These are phyloP conservation scores for Berghia stephanieae DNA, from an alignment of 1,140 invertebrate species.

Conservation along the genomic window DNA sequence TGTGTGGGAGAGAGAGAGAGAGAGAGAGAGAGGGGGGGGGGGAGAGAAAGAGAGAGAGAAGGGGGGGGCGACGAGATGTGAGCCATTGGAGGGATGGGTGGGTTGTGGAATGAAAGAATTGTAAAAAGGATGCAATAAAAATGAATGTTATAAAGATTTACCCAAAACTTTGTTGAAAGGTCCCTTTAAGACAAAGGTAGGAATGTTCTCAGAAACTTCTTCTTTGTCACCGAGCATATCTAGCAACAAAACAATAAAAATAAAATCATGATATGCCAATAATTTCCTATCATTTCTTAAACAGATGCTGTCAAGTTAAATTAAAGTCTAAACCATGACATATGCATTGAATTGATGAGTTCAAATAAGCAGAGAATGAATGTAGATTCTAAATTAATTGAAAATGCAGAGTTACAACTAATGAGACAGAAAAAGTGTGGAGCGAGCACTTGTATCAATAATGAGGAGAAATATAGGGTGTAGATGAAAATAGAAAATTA, in stretches of 20 bases:
- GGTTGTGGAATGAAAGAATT: not conserved
- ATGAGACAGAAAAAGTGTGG: too few relatives aligned
- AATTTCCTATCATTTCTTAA: too few relatives aligned
- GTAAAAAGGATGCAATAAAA: not conserved
- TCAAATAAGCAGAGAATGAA: not conserved
- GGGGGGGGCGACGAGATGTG: not conserved
- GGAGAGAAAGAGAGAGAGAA: slow-evolving; percentile 18
- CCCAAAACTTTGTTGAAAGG: slow-evolving; percentile 30
- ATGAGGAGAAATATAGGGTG: too few relatives aligned
- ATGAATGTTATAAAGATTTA: not conserved
- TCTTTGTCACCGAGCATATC: slow-evolving; percentile 17
- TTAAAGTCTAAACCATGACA: not conserved
- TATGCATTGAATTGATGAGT: not conserved
- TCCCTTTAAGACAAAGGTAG: slow-evolving; percentile 28
- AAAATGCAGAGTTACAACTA: not conserved
- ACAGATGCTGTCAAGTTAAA: too few relatives aligned
- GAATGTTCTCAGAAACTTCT: slow-evolving; percentile 10
- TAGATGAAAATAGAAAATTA: too few relatives aligned
- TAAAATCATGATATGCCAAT: not conserved
- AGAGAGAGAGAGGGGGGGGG: not conserved
- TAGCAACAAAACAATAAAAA: not conserved
- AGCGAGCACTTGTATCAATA: too few relatives aligned
- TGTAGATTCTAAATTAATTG: too few relatives aligned
- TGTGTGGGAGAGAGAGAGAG: not conserved
- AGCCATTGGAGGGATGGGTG: not conserved